These are phyloP conservation scores for Tympanoctomys barrerae DNA, from an alignment of 2,797 vertebrate genomes.

Conservation along the genomic window DNA sequence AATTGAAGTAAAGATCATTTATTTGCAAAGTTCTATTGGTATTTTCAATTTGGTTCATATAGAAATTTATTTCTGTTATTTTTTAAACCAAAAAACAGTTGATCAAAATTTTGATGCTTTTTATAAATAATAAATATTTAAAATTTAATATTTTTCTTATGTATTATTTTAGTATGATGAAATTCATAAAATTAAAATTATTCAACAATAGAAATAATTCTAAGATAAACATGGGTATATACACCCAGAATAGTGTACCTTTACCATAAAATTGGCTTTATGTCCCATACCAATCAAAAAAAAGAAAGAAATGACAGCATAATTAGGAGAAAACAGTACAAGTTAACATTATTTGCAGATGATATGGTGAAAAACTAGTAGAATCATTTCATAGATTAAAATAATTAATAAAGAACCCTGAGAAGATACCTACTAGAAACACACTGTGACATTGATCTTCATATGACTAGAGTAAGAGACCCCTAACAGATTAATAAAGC, in stretches of 20 bases:
- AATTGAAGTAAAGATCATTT: background rate
- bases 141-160: background rate
- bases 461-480: background rate
- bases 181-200: background rate
- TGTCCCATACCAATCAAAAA: background rate
- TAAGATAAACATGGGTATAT: background rate
- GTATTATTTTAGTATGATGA: background rate
- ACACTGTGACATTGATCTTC: background rate
- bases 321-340: background rate
- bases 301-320: background rate
- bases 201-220: background rate
- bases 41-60: background rate
- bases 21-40: background rate
- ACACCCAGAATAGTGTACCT: background rate
- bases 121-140: background rate
- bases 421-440: background rate
- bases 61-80: background rate
- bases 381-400: background rate
- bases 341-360: constrained; percentile 6
- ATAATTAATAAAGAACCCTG: constrained; percentile 12
- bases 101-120: background rate
- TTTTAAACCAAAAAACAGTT: background rate
- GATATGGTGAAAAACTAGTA: background rate
- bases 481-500: background rate
- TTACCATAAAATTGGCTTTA: background rate